Evolutionary conservation across 2,113 vertebrate species (phyloP).

Genomic region (Osmerus eperlanus): DNA sequence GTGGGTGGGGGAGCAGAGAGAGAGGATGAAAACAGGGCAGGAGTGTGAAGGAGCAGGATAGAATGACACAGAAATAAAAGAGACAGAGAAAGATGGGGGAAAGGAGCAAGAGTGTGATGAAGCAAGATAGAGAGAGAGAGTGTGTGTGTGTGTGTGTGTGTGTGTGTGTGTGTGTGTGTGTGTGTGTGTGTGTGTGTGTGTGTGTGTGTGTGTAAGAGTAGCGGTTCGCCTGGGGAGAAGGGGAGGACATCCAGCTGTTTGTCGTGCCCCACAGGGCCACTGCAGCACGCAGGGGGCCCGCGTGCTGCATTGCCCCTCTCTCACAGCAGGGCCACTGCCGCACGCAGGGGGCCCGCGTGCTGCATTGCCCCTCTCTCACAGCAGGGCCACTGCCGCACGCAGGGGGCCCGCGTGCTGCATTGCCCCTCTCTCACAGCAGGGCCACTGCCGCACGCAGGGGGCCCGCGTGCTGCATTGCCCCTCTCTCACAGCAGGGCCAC

Average conservation of each 20-base stretch:
- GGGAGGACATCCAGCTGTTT: conserved; percentile 10
- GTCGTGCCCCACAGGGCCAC: not conserved
- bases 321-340: not conserved
- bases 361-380: conserved; percentile 2
- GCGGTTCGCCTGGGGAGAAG: not conserved
- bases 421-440: conserved; percentile 3
- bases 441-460: too few species aligned
- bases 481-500: not conserved
- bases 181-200: not conserved
- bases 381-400: not conserved
- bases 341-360: too few species aligned
- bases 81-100: not conserved
- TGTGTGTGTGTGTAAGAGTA: not conserved
- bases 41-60: not conserved
- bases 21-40: not conserved
- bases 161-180: too few species aligned
- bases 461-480: too few species aligned
- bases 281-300: too few species aligned
- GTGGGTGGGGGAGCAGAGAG: not conserved
- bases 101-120: not conserved
- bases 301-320: too few species aligned
- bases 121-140: not conserved
- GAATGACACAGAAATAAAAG: not conserved
- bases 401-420: too few species aligned
- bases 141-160: too few species aligned